These are phyloP conservation scores for honey bee (Apis mellifera) DNA, from an alignment of 1,140 invertebrate species.

Conservation along the genomic window DNA sequence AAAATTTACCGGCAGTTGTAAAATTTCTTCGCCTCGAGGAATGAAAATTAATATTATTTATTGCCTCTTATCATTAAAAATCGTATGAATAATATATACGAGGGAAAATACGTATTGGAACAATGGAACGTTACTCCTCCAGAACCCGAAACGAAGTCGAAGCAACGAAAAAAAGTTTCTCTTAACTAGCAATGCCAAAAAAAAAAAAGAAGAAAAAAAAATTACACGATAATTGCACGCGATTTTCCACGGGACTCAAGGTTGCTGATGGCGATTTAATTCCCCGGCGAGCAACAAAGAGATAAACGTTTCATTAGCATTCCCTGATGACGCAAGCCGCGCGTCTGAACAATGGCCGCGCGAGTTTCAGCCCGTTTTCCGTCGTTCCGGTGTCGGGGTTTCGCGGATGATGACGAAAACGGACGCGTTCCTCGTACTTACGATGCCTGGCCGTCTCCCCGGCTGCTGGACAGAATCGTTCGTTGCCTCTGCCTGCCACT, in stretches of 20 bases:
- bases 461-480: neutral
- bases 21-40: too few species aligned
- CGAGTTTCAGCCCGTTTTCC: constrained; percentile 27
- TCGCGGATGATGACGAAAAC: neutral
- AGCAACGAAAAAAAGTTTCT: too few species aligned
- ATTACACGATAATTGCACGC: neutral
- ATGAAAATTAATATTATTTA: too few species aligned
- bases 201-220: neutral
- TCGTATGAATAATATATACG: too few species aligned
- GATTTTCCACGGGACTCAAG: constrained; percentile 32
- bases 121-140: neutral
- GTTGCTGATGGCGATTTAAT: constrained; percentile 50
- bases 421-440: neutral
- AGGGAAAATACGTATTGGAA: neutral
- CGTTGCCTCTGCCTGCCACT: constrained; percentile 6
- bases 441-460: neutral
- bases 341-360: constrained; percentile 28
- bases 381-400: neutral
- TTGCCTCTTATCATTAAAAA: too few species aligned
- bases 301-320: constrained; percentile 49
- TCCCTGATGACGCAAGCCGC: constrained; percentile 45
- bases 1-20: too few species aligned
- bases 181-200: too few species aligned
- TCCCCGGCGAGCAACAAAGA: constrained; percentile 22
- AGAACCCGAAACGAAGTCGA: too few species aligned